Percentiles rank a stretch among this genome's conserved stretches.
phyloP scores from a whole-genome alignment of 1,140 invertebrate genomes.

The Drosophila bocqueti region DNA sequence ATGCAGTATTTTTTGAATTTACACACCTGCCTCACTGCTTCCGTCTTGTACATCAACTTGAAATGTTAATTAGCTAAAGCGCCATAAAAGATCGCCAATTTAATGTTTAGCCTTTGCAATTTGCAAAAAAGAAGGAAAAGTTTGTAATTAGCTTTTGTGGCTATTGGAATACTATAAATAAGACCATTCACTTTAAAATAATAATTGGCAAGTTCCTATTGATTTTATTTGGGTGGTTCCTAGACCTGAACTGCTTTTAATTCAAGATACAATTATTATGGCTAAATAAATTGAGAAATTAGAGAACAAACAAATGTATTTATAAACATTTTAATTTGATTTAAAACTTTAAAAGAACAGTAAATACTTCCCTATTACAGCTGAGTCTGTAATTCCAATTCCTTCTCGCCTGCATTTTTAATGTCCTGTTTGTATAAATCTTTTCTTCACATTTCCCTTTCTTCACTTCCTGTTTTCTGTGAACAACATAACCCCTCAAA shows the following conservation, averaged over 20 bases:
- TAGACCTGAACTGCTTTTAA: not conserved
- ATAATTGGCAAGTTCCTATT: not conserved
- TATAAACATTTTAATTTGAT: not conserved
- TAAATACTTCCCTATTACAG: not conserved
- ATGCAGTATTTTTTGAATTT: slow-evolving; percentile 1
- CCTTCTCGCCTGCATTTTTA: not conserved
- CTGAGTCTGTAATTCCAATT: not conserved
- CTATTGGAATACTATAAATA: slow-evolving; percentile 10
- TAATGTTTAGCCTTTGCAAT: slow-evolving; percentile 31
- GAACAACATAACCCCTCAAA: not conserved
- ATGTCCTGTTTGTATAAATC: not conserved
- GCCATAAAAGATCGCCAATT: slow-evolving; percentile 22
- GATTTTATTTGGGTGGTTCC: no score
- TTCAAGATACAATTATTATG: not conserved
- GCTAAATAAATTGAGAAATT: not conserved
- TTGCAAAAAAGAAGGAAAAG: slow-evolving; percentile 29
- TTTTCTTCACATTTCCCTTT: not conserved
- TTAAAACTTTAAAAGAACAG: no score
- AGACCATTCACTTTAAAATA: not conserved
- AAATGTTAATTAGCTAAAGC: slow-evolving; percentile 41
- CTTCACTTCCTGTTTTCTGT: not conserved
- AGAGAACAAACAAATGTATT: no score
- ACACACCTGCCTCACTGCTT: slow-evolving; percentile 20
- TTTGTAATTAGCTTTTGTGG: slow-evolving; percentile 13
- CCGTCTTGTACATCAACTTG: slow-evolving; percentile 9